These are phyloP conservation scores for Stenotaenia linearis DNA, from an alignment of 2,888 invertebrate species.

Conservation along the genomic window DNA sequence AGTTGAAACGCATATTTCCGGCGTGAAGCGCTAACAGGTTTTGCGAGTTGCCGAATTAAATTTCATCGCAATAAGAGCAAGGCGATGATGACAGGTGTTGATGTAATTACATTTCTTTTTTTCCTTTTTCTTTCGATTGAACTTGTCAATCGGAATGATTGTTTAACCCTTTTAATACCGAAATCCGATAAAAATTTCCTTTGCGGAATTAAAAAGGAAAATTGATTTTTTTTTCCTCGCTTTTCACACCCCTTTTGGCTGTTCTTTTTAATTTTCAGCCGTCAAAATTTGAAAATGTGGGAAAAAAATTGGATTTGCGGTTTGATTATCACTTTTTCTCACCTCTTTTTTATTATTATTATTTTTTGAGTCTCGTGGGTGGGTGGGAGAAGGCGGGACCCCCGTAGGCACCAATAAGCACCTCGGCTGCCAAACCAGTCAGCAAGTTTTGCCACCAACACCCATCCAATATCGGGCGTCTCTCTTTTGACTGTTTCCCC, in stretches of 20 bases:
- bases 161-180: too few relatives aligned
- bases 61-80: background rate
- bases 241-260: background rate
- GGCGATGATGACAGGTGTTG: slow-evolving; percentile 15
- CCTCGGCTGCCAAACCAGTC: slow-evolving; percentile 28
- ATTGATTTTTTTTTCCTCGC: background rate
- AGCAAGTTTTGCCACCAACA: background rate
- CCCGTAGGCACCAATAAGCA: slow-evolving; percentile 30
- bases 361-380: background rate
- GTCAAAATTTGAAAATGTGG: background rate
- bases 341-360: background rate
- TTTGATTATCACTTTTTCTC: background rate
- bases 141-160: background rate
- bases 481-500: slow-evolving; percentile 16
- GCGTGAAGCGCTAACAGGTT: background rate
- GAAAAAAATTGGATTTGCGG: background rate
- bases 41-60: background rate
- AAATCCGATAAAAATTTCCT: too few relatives aligned
- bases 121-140: background rate
- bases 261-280: background rate
- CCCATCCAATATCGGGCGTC: slow-evolving; percentile 29
- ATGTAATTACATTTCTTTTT: background rate
- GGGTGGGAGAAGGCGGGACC: slow-evolving; percentile 3
- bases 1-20: background rate
- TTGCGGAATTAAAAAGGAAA: too few relatives aligned